phyloP scores from a whole-genome alignment of 2,888 invertebrate genomes.

The Unio delphinus region DNA sequence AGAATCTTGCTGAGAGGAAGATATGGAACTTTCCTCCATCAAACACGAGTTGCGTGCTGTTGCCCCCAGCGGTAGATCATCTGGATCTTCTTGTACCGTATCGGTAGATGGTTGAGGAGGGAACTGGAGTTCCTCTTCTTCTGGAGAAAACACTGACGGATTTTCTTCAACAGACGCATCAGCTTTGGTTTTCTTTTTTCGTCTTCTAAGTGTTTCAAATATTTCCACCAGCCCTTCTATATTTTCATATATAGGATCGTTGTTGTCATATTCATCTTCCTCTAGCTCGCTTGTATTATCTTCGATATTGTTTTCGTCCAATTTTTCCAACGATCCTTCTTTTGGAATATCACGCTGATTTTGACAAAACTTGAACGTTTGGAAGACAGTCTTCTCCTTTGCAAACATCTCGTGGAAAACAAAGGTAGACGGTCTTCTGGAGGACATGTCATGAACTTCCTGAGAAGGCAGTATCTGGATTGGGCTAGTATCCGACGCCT shows the following conservation, averaged over 20 bases:
- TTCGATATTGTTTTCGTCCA: slow-evolving; percentile 1
- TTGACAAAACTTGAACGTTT: not conserved
- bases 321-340: slow-evolving; percentile 1
- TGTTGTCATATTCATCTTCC: slow-evolving; percentile 8
- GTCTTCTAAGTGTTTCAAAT: slow-evolving; percentile 3
- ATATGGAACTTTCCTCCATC: slow-evolving; percentile 2
- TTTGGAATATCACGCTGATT: not conserved
- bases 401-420: slow-evolving; percentile 28
- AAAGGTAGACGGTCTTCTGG: slow-evolving; percentile 35
- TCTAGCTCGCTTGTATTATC: slow-evolving; percentile 11
- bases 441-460: not conserved
- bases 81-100: not conserved
- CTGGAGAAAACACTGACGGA: not conserved
- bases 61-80: not conserved
- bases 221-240: slow-evolving; percentile 30
- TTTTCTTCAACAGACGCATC: not conserved
- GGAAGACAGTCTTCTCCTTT: slow-evolving; percentile 7
- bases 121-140: not conserved
- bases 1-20: slow-evolving; percentile 9
- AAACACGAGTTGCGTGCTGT: slow-evolving; percentile 4
- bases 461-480: not conserved
- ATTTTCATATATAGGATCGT: slow-evolving; percentile 37
- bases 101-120: not conserved
- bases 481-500: slow-evolving; percentile 3
- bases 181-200: slow-evolving; percentile 1